A percentile compares a stretch with the other conserved stretches of the same genome.
Evolutionary conservation across 1,140 invertebrate species (phyloP).

Genomic region (Neoseiulus cucumeris): DNA sequence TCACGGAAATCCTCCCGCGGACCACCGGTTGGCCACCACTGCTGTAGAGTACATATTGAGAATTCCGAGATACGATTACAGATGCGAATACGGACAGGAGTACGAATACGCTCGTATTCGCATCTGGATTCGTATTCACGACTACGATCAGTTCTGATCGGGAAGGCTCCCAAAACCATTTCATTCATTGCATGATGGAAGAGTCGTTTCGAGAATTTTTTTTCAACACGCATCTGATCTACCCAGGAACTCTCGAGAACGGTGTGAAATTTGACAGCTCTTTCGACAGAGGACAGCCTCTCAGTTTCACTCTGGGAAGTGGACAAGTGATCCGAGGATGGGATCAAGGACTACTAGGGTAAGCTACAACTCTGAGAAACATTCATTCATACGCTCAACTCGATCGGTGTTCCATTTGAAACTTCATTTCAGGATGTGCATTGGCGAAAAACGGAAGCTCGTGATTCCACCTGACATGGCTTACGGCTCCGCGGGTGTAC

Average conservation of each 20-base stretch:
- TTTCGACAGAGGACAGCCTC: conserved; percentile 42
- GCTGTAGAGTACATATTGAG: too few species aligned
- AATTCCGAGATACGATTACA: too few species aligned
- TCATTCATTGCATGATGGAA: too few species aligned
- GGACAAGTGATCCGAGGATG: conserved; percentile 65
- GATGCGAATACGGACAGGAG: too few species aligned
- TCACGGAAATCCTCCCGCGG: too few species aligned
- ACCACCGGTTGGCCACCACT: too few species aligned
- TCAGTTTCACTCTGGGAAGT: conserved; percentile 51
- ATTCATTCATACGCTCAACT: background rate
- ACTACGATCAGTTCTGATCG: too few species aligned
- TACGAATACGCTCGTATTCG: too few species aligned
- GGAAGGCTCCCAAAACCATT: too few species aligned
- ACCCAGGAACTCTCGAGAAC: conserved; percentile 54
- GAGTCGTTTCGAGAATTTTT: too few species aligned
- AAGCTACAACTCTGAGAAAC: conserved; percentile 22
- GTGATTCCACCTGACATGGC: conserved; percentile 63
- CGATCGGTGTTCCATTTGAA: conserved; percentile 4
- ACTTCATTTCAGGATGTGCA: conserved; percentile 45
- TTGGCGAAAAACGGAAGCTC: conserved; percentile 58
- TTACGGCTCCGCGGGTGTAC: conserved; percentile 52
- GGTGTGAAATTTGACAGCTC: conserved; percentile 68
- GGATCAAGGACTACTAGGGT: conserved; percentile 63
- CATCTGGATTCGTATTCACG: too few species aligned
- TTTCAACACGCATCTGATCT: too few species aligned